These are phyloP conservation scores for Fulica atra DNA, from an alignment of 2,113 vertebrate species.

Conservation along the genomic window DNA sequence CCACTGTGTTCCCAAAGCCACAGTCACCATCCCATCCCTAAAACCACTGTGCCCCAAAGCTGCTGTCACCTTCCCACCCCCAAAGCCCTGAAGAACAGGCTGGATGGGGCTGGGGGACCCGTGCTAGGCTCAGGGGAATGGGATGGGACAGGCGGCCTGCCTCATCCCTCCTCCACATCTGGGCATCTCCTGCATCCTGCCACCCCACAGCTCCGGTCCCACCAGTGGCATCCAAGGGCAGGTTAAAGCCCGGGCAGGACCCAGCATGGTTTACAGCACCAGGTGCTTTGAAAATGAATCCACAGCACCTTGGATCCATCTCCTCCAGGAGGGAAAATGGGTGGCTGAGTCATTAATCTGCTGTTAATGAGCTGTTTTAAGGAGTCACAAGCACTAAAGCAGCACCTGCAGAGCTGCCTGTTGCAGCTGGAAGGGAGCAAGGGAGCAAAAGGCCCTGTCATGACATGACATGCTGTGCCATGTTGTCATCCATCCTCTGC, in stretches of 20 bases:
- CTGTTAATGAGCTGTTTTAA: neutral
- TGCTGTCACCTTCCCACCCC: neutral
- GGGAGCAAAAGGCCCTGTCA: neutral
- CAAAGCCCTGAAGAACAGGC: neutral
- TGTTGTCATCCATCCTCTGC: neutral
- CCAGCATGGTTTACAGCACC: fast-evolving
- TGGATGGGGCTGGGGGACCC: neutral
- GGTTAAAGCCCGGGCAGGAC: neutral
- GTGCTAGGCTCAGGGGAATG: neutral
- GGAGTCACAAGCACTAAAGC: neutral
- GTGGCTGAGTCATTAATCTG: constrained; percentile 3
- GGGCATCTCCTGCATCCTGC: neutral
- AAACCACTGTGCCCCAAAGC: neutral
- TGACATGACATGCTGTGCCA: fast-evolving
- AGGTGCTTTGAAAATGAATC: neutral
- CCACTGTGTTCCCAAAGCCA: neutral
- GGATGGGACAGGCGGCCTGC: neutral
- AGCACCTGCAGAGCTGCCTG: neutral
- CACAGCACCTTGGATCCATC: neutral
- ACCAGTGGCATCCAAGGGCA: neutral
- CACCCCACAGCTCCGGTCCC: fast-evolving
- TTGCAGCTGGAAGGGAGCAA: neutral
- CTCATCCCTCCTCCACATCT: neutral
- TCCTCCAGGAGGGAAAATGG: neutral
- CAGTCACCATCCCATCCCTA: neutral